Evolutionary conservation across 2,113 vertebrate species (phyloP).

Genomic region (Corynorhinus townsendii): DNA sequence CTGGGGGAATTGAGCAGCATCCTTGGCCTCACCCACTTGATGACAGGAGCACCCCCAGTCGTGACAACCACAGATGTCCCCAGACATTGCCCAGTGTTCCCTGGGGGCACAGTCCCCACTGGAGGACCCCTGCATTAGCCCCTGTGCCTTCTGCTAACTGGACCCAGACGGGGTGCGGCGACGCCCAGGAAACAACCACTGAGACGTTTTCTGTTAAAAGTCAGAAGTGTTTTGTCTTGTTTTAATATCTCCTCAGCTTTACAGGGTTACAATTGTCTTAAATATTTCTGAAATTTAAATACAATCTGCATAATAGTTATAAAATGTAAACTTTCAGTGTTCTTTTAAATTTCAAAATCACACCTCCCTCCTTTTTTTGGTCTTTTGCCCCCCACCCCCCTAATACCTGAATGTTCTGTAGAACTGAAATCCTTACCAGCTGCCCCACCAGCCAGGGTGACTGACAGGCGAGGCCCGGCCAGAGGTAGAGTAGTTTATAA

Average conservation of each 20-base stretch:
- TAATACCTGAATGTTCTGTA: slow-evolving; percentile 80
- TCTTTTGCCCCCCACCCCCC: neutral
- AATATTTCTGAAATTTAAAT: slow-evolving; percentile 89
- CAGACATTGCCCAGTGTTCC: neutral
- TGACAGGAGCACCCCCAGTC: neutral
- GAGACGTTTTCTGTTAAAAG: neutral
- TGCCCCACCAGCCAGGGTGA: slow-evolving; percentile 12
- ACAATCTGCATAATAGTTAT: slow-evolving; percentile 90
- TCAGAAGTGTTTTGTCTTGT: slow-evolving; percentile 43
- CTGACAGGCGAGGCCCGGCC: slow-evolving; percentile 58
- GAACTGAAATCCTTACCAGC: slow-evolving; percentile 71
- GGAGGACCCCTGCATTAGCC: neutral
- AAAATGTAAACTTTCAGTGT: slow-evolving; percentile 90
- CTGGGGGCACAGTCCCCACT: neutral
- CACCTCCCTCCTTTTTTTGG: slow-evolving; percentile 55
- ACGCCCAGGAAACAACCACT: neutral
- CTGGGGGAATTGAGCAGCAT: neutral
- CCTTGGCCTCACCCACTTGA: neutral
- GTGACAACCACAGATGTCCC: neutral
- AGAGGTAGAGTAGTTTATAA: slow-evolving; percentile 82
- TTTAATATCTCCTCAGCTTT: slow-evolving; percentile 86
- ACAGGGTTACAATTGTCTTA: slow-evolving; percentile 87
- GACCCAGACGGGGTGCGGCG: neutral
- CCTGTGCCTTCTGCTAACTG: neutral
- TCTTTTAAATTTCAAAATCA: slow-evolving; percentile 82